phyloP scores from a whole-genome alignment of 2,888 invertebrate species.

The Andrena marginata region DNA sequence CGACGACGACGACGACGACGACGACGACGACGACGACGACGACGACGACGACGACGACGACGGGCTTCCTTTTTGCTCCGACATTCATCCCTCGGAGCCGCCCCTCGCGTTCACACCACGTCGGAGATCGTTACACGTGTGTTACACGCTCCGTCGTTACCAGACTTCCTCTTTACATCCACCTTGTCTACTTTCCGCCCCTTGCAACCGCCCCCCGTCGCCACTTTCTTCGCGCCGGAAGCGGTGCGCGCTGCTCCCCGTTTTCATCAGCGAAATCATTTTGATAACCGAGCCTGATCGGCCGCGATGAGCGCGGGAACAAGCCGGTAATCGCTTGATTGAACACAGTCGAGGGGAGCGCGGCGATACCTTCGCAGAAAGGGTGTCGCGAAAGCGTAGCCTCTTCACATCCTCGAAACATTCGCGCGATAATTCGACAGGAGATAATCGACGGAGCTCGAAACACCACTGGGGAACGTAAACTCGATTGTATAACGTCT shows the following conservation, averaged over 20 bases:
- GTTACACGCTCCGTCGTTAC: constrained; percentile 40
- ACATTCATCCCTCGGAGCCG: constrained; percentile 36
- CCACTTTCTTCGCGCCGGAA: constrained; percentile 30
- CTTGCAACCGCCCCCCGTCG: neutral
- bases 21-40: constrained; percentile 17
- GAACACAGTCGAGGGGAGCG: constrained; percentile 26
- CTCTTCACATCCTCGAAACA: too few relatives aligned
- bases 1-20: constrained; percentile 30
- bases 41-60: constrained; percentile 20
- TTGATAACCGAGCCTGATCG: constrained; percentile 34
- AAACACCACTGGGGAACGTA: too few relatives aligned
- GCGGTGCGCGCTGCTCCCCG: constrained; percentile 10
- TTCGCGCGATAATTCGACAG: too few relatives aligned
- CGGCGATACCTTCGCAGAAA: too few relatives aligned
- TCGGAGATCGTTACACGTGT: constrained; percentile 56
- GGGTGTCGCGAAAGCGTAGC: too few relatives aligned
- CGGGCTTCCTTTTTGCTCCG: constrained; percentile 50
- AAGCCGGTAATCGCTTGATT: constrained; percentile 42
- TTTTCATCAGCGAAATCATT: constrained; percentile 46
- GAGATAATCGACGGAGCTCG: too few relatives aligned
- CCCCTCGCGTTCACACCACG: constrained; percentile 32
- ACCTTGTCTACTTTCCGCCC: constrained; percentile 41
- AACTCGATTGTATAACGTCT: neutral
- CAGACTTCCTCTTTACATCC: constrained; percentile 44
- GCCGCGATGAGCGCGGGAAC: constrained; percentile 48